Percentiles rank a stretch among this genome's conserved stretches.
These are phyloP conservation scores for Epsilonema sp. DNA, from an alignment of 2,888 invertebrate species.

Conservation along the genomic window DNA sequence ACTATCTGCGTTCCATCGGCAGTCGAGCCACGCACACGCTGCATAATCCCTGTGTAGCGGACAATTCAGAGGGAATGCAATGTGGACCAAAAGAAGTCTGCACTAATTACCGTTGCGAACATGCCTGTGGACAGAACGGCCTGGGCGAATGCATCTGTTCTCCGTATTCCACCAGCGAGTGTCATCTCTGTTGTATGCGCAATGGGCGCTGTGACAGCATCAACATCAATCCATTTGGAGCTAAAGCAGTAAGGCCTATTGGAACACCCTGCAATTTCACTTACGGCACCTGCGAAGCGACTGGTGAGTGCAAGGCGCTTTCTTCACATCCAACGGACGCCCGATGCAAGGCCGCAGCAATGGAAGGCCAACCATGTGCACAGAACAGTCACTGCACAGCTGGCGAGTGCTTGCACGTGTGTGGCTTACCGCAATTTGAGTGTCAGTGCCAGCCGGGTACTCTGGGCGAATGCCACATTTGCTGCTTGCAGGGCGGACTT, in stretches of 20 bases:
- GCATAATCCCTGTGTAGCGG: background rate
- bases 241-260: background rate
- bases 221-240: background rate
- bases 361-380: background rate
- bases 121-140: background rate
- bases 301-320: background rate
- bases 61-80: background rate
- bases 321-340: background rate
- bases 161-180: background rate
- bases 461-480: background rate
- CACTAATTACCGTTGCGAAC: background rate
- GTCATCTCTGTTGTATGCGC: background rate
- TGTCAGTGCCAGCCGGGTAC: background rate
- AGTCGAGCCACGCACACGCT: background rate
- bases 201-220: background rate
- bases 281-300: background rate
- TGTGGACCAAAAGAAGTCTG: background rate
- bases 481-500: background rate
- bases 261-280: background rate
- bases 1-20: background rate
- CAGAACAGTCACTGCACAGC: background rate
- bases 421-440: background rate
- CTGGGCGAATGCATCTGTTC: background rate
- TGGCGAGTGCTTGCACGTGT: background rate
- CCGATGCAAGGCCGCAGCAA: background rate